phyloP scores from a whole-genome alignment of 1,140 invertebrate species.

The Drosophila varians region DNA sequence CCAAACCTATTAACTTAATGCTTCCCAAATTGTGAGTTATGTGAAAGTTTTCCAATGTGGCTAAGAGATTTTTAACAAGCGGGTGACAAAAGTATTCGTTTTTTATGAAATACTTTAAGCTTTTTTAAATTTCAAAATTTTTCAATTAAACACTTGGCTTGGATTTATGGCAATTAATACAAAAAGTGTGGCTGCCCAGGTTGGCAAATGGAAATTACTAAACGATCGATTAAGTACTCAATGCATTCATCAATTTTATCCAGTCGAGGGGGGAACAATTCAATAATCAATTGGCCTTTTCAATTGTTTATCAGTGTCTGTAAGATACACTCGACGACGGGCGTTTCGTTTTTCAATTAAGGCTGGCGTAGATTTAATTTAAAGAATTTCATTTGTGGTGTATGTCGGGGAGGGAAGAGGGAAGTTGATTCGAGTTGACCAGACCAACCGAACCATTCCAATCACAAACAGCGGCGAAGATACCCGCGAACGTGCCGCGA shows the following conservation, averaged over 20 bases:
- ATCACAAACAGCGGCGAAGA: conserved; percentile 22
- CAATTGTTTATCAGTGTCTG: conserved; percentile 43
- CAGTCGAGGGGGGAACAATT: conserved; percentile 1
- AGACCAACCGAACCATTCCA: conserved; percentile 24
- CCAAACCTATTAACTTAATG: conserved; percentile 45
- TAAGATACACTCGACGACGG: conserved; percentile 8
- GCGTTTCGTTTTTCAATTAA: conserved; percentile 53
- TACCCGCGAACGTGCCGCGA: conserved; percentile 61
- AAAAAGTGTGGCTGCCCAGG: no score
- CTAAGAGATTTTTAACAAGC: background rate
- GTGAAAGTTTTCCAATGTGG: background rate
- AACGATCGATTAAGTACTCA: conserved; percentile 51
- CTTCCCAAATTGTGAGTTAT: conserved; percentile 25
- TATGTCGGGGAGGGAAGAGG: background rate
- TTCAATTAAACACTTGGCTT: background rate
- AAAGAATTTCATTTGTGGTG: conserved; percentile 63
- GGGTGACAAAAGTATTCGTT: background rate
- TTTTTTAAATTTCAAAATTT: conserved; percentile 5
- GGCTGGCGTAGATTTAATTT: conserved; percentile 62
- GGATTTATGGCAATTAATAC: background rate
- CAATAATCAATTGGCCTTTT: conserved; percentile 64
- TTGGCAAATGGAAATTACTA: conserved; percentile 28
- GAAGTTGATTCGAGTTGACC: conserved; percentile 15
- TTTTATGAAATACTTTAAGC: background rate
- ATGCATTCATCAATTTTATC: conserved; percentile 12